Percentiles rank a stretch among this genome's conserved stretches.
phyloP scores from a whole-genome alignment of 2,113 vertebrate species.

The Rhagologus leucostigma region DNA sequence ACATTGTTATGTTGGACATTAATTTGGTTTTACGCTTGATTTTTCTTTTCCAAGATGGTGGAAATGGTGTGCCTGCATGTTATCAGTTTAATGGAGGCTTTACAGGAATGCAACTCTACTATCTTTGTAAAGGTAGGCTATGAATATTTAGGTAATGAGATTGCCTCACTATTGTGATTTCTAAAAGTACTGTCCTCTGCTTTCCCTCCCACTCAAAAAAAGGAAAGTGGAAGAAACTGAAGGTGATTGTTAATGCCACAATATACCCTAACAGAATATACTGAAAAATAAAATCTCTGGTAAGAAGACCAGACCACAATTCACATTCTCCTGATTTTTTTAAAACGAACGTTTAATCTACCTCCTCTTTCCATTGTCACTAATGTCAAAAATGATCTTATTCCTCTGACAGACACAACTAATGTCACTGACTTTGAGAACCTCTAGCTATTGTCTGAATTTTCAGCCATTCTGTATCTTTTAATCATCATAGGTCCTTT shows the following conservation, averaged over 20 bases:
- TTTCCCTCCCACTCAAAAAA: not conserved
- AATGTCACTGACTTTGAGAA: not conserved
- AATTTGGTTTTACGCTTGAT: not conserved
- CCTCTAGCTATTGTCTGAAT: not conserved
- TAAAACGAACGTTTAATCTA: not conserved
- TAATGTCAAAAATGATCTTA: not conserved
- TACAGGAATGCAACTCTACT: constrained; percentile 98
- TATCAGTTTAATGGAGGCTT: constrained; percentile 97
- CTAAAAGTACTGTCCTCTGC: not conserved
- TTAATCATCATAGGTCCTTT: not conserved
- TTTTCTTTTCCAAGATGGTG: constrained; percentile 87
- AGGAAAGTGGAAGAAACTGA: not conserved
- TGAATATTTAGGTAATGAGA: not conserved
- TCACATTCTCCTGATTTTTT: not conserved
- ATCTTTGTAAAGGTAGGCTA: constrained; percentile 95
- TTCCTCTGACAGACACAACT: not conserved
- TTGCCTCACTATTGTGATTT: not conserved
- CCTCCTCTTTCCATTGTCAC: not conserved
- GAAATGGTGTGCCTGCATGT: constrained; percentile 99
- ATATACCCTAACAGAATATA: not conserved
- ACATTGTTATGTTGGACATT: not conserved
- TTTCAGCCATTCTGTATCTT: not conserved
- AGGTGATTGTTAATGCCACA: not conserved
- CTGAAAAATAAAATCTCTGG: not conserved
- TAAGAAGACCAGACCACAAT: not conserved